phyloP scores from a whole-genome alignment of 2,888 invertebrate genomes.

The Myopa testacea region DNA sequence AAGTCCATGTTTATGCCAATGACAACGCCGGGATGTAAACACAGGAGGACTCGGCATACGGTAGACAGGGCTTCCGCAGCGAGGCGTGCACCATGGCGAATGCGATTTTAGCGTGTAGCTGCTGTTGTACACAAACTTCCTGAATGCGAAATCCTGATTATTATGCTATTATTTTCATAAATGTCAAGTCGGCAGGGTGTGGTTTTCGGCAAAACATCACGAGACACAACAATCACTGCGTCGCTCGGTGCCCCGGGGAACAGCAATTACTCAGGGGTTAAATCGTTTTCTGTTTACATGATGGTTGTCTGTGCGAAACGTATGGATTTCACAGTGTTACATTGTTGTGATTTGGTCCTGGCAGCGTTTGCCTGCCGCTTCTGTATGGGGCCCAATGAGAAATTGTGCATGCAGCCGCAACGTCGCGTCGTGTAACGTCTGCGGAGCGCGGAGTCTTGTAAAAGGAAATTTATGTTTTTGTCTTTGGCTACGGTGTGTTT shows the following conservation, averaged over 20 bases:
- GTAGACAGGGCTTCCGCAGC: not conserved
- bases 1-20: conserved; percentile 28
- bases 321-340: conserved; percentile 34
- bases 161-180: conserved; percentile 42
- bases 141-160: conserved; percentile 48
- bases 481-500: conserved; percentile 48
- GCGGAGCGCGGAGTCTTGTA: conserved; percentile 42
- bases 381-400: conserved; percentile 33
- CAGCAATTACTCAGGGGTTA: conserved; percentile 41
- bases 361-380: not conserved
- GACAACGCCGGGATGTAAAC: conserved; percentile 50
- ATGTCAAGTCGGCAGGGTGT: conserved; percentile 44
- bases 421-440: not conserved
- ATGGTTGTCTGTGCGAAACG: conserved; percentile 34
- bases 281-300: conserved; percentile 40
- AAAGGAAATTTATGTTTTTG: conserved; percentile 55
- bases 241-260: conserved; percentile 9
- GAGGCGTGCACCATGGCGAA: conserved; percentile 52
- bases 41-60: conserved; percentile 45
- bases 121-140: conserved; percentile 19
- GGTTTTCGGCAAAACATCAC: conserved; percentile 35
- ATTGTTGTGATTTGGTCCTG: conserved; percentile 32
- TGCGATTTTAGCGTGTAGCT: conserved; percentile 57
- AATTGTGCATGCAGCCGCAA: conserved; percentile 34
- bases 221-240: conserved; percentile 14